Base-by-base conservation (phyloP, 2,113 vertebrate species). In the Saguinus midas region DNA sequence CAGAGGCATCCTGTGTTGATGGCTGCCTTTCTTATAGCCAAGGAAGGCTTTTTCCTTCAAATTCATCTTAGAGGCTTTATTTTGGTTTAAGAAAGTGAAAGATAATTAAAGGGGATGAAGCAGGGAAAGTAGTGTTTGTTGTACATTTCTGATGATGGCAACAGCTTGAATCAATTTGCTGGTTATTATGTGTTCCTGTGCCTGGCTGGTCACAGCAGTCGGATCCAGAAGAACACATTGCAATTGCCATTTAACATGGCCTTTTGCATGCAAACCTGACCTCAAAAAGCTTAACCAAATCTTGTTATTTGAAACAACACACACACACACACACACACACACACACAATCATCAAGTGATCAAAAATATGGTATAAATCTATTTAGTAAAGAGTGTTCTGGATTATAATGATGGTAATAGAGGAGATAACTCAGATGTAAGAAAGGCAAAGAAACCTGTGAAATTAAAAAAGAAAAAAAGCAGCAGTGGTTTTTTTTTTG, bases 81-180 rank as follows among this genome's bases (percentile, higher is more conserved):
- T 96, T 96, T 87, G 45, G 68, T 88, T 97, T 88, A 76, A 92
- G 76, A 90, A 88, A 83, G 96, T 92, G 35, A 76, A 93, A 32
- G 87, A 91, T 95, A 81, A 92, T 73, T 91, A 91, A 96, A 96
- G 66, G 52, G 80, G 52, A 92, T 35, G 21, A 68, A 94, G 84
- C 78, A 88, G 73, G 43, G 48, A 80, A 94, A 89, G 80, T 18
- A 78, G 52, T 82, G 87, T 93, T 87, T 52, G 75, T 88, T 91
- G 78, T 90, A 45, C n/a, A 81, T 83, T 87, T 95, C 91, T 96
- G 87, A 50, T 90, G 87, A 92, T 25, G 88, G 48, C 66, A 75
- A 87, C 97, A 97, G 96, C 96, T 96, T 98, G 97, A 92, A 95
- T 58, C 0, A 18, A 97, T 98, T 95, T 97, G 90, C 87, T 95